A percentile compares a stretch with the other conserved stretches of the same genome.
Evolutionary conservation across 2,797 vertebrate genomes (phyloP).

Genomic region (Scyliorhinus canicula): DNA sequence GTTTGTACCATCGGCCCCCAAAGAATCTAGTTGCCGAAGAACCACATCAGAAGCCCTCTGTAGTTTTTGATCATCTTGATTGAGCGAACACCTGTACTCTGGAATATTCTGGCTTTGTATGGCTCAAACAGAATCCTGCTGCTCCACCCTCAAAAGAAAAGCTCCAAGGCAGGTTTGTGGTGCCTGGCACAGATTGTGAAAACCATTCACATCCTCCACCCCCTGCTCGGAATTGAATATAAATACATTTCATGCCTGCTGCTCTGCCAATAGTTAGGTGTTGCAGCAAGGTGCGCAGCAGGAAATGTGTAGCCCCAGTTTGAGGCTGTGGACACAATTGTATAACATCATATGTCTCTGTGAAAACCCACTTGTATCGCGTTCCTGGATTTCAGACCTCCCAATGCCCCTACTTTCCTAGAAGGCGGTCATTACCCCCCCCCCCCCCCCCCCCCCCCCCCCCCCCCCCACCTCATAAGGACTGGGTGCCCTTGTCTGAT

Average conservation of each 20-base stretch:
- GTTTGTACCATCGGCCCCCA: no score
- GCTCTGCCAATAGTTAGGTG: background rate
- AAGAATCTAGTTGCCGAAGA: background rate
- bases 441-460: no score
- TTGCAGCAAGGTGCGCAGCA: background rate
- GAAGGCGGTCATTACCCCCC: no score
- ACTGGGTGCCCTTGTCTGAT: no score
- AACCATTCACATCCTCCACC: background rate
- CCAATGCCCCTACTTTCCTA: no score
- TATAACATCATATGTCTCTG: background rate
- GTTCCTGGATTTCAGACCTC: no score
- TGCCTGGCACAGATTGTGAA: background rate
- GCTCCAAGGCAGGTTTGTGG: background rate
- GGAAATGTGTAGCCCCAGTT: background rate
- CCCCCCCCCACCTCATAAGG: no score
- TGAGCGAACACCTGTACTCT: background rate
- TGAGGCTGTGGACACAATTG: background rate
- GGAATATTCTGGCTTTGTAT: background rate
- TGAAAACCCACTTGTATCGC: background rate
- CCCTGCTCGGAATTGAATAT: background rate
- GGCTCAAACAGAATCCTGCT: background rate
- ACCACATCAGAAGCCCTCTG: background rate
- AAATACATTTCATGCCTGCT: background rate
- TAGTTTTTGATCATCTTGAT: background rate
- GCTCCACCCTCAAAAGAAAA: background rate